phyloP scores from a whole-genome alignment of 2,888 invertebrate species.

The Carcina quercana region DNA sequence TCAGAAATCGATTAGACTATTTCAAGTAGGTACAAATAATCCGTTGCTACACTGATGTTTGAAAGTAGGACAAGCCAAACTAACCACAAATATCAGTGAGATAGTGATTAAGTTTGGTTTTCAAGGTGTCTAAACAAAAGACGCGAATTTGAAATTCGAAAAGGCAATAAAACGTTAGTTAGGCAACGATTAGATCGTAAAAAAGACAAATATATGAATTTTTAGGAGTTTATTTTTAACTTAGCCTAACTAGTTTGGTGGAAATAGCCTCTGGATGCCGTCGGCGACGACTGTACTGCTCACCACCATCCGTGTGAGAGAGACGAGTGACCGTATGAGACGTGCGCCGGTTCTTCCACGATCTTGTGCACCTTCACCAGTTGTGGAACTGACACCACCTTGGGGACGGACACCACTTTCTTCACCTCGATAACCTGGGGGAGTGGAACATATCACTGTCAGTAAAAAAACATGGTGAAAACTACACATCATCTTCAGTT shows the following conservation, averaged over 20 bases:
- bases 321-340: conserved; percentile 22
- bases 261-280: conserved; percentile 8
- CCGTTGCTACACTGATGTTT: too few relatives aligned
- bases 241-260: conserved; percentile 2
- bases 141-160: too few relatives aligned
- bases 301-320: conserved; percentile 41
- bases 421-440: conserved; percentile 31
- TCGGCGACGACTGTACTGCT: too few relatives aligned
- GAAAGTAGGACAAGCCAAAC: too few relatives aligned
- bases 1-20: too few relatives aligned
- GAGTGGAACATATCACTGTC: neutral
- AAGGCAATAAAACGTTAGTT: too few relatives aligned
- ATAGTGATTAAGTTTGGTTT: too few relatives aligned
- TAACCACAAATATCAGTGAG: too few relatives aligned
- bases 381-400: conserved; percentile 37
- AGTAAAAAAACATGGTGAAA: neutral
- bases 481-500: neutral
- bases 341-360: conserved; percentile 26
- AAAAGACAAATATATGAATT: conserved; percentile 3
- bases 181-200: too few relatives aligned
- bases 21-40: too few relatives aligned
- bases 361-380: conserved; percentile 31
- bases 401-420: conserved; percentile 38
- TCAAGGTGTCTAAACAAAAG: too few relatives aligned
- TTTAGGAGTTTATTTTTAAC: conserved; percentile 8